Evolutionary conservation across 2,113 vertebrate genomes (phyloP), one percentile per base, ranked within the genome.

Genomic region (Sialia sialis): DNA sequence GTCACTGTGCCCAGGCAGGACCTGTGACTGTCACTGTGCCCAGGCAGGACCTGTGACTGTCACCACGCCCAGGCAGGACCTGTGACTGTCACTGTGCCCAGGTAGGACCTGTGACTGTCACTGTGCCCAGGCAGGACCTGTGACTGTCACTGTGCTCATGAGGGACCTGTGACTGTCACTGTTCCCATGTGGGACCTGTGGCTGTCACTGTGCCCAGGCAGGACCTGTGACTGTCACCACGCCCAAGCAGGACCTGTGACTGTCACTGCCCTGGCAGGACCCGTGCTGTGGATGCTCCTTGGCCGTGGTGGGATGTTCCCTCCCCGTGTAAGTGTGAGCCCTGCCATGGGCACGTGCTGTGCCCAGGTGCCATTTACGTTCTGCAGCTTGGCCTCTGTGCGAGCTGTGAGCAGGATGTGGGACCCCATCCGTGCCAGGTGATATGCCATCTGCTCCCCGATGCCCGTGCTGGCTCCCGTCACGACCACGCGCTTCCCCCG

Each of bases 391-490:
- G 97, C 95, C 94, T 97, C 76, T 4, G 98, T 98, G 9, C 98
- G 97, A 0, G 98, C 98, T 0, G 98, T 98, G 82, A 98, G 18
- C 16, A 98, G 41, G 38, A 98, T 9, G 44, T 98, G 98, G 63
- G 98, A 75, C 13, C 98, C 98, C 98, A 98, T 98, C 90, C 38
- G 89, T 0, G 98, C 97, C 94, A 98, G 94, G 75, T 98, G 98
- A 64, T 98, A 98, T 0, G 98, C 98, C 29, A 98, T 97, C 93
- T 98, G 97, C 95, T 97, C 97, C 38, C 98, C 98, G 2, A 98
- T 98, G 1, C 98, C 98, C 2, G 68, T 97, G 97, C 98, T 98
- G 27, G 98, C 98, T 29, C 98, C 98, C 0, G 98, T 98, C 81
- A 98, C 95, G 16, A 98, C 97, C 89, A 98, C 98, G 59, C 93